Base-by-base conservation (phyloP, 2,888 invertebrate genomes). In the Lasioglossum zephyrum region DNA sequence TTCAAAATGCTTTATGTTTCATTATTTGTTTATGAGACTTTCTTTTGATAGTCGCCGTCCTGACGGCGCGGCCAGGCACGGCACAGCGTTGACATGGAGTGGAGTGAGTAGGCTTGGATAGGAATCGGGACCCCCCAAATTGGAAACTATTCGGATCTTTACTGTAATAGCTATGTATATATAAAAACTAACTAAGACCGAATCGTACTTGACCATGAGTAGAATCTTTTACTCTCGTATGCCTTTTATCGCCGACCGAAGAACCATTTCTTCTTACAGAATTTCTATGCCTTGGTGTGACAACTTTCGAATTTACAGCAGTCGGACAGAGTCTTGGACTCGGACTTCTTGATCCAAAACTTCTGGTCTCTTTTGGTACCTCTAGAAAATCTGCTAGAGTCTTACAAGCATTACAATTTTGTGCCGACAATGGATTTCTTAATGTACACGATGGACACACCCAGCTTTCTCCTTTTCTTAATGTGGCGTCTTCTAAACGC, bases 401-500 rank as follows among this genome's bases (percentile, higher is more conserved):
- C 95, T 98, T 98, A 94, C 98, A 98, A 22, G 97, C 98, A 81
- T 97, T 96, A 93, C 98, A 98, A 72, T 96, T 93, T 57, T 95
- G 96, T 63, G 96, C 96, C 0, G 97, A 96, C 5, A 97, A 93
- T 0, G 97, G 97, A 95, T 98, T 98, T 91, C 98, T 97, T 4
- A 98, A 95, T 0, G 98, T 98, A 94, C 98, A 98, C 0, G 97
- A 97, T 94, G 96, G 96, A 91, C 84, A 95, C 72, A 93, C 93
- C 98, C 98, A 98, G 93, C 97, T 97, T 93, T 97, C 97, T 22
- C 97, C 97, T 92, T 96, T 97, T 41, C 97, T 96, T 89, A 97
- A 94, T 0, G 97, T 97, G 95, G 97, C 96, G 91, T 97, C 97
- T 89, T 96, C 96, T 47, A 96, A 95, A 79, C 96, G 95, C 86